Evolutionary conservation across 2,797 vertebrate species (phyloP).

Genomic region (Sebastes flavidus): DNA sequence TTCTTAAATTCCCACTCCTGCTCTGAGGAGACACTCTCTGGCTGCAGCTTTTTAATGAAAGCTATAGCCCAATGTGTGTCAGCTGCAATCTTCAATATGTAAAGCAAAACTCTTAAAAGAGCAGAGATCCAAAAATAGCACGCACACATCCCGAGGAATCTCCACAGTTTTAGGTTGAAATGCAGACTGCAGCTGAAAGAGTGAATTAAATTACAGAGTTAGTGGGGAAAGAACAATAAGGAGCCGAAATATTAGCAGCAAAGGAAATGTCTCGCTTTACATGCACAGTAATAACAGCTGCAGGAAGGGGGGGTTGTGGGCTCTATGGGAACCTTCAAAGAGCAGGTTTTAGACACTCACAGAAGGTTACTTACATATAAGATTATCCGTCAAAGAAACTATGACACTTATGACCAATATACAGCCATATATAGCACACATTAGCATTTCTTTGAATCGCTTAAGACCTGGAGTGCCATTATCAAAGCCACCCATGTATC

Average conservation of each 20-base stretch:
- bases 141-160: background rate
- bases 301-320: background rate
- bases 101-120: slow-evolving; percentile 29
- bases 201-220: slow-evolving; percentile 4
- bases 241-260: slow-evolving; percentile 11
- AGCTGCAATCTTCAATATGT: slow-evolving; percentile 25
- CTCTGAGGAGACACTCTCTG: slow-evolving; percentile 18
- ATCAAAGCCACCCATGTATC: slow-evolving; percentile 1
- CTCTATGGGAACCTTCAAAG: slow-evolving; percentile 39
- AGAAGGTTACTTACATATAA: slow-evolving; percentile 50
- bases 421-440: slow-evolving; percentile 17
- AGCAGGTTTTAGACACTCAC: slow-evolving; percentile 38
- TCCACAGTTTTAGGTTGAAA: background rate
- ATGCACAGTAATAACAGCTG: slow-evolving; percentile 35
- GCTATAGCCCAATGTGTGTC: slow-evolving; percentile 46
- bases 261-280: slow-evolving; percentile 16
- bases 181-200: background rate
- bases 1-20: slow-evolving; percentile 33
- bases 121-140: slow-evolving; percentile 15
- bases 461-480: slow-evolving; percentile 28
- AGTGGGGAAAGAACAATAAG: slow-evolving; percentile 34
- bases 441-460: slow-evolving; percentile 52
- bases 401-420: slow-evolving; percentile 39
- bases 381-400: slow-evolving; percentile 45
- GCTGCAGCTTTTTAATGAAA: slow-evolving; percentile 52